Base-by-base conservation (phyloP, 2,113 vertebrate species). In the Beaufortia kweichowensis region DNA sequence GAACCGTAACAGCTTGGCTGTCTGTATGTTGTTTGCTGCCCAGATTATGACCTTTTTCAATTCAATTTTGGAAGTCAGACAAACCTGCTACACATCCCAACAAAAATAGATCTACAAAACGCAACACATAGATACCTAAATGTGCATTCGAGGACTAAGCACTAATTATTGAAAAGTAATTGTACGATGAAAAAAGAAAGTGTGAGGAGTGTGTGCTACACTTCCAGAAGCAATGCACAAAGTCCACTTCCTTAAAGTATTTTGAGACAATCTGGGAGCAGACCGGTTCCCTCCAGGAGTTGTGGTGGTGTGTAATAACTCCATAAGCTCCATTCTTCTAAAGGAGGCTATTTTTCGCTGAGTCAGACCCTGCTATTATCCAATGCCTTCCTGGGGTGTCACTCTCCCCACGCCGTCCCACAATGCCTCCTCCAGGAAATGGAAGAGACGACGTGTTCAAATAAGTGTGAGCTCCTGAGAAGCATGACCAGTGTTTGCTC, bases 381-480 rank as follows among this genome's bases (percentile, higher is more conserved):
- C 26, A 9, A 74, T 68, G 70, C 76, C 79, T 85, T 86, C 78
- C 82, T 79, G 65, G 67, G 39, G 31, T 60, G 74, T 21, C 35
- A 62, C 31, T 55, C 19, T 10, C 46, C 19, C 78, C 73, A 74
- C 41, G 19, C 77, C 21, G n/a, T 48, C 85, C 23, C 56, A 79
- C 82, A 75, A 70, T 79, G 57, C 75, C 78, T 79, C 59, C 77
- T 80, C 61, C 82, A 79, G 83, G 82, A 77, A 78, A 84, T 63
- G 71, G 39, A 75, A 72, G 82, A 76, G 84, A 84, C 84, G 88
- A 88, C 88, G 85, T 86, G 79, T 84, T 87, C 88, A 88, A 91
- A 91, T 90, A 88, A 89, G 88, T 90, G 87, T 83, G 86, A 90
- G 84, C 81, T 82, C 57, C 10, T 57, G 67, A 85, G 76, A 79